Evolutionary conservation across 2,113 vertebrate species (phyloP).

Genomic region (Castor canadensis): DNA sequence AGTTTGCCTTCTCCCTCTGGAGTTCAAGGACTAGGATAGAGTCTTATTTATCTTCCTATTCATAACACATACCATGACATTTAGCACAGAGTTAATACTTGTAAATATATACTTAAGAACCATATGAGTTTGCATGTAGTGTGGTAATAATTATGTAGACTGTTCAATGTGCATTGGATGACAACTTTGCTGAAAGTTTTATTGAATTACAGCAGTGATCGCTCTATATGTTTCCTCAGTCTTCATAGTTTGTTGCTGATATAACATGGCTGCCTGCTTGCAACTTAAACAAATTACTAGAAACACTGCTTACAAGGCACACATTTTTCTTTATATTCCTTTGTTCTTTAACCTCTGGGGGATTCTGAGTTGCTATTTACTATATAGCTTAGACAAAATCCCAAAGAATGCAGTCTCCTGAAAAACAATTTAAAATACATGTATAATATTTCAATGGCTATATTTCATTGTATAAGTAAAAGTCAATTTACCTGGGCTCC

Average conservation of each 20-base stretch:
- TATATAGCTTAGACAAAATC: conserved; percentile 56
- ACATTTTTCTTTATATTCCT: conserved; percentile 64
- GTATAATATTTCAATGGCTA: not conserved
- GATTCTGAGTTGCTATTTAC: conserved; percentile 47
- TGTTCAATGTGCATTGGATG: conserved; percentile 15
- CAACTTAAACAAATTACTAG: conserved; percentile 60
- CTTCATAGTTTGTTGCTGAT: conserved; percentile 59
- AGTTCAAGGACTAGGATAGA: not conserved
- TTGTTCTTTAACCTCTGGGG: conserved; percentile 49
- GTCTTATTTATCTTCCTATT: not conserved
- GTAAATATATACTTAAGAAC: not conserved
- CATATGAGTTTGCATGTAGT: not conserved
- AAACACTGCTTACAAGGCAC: conserved; percentile 63
- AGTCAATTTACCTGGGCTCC: not conserved
- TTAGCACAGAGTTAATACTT: not conserved
- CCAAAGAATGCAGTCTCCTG: not conserved
- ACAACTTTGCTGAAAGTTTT: conserved; percentile 44
- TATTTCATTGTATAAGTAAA: conserved; percentile 38
- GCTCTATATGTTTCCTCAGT: conserved; percentile 45
- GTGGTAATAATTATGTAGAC: conserved; percentile 3
- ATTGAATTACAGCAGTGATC: conserved; percentile 29
- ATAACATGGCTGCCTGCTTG: conserved; percentile 49
- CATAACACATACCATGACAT: not conserved
- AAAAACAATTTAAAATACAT: not conserved
- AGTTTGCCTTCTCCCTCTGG: not conserved